Conservation (phyloP, 2,113 vertebrate genomes). For the Lagenorhynchus albirostris region DNA sequence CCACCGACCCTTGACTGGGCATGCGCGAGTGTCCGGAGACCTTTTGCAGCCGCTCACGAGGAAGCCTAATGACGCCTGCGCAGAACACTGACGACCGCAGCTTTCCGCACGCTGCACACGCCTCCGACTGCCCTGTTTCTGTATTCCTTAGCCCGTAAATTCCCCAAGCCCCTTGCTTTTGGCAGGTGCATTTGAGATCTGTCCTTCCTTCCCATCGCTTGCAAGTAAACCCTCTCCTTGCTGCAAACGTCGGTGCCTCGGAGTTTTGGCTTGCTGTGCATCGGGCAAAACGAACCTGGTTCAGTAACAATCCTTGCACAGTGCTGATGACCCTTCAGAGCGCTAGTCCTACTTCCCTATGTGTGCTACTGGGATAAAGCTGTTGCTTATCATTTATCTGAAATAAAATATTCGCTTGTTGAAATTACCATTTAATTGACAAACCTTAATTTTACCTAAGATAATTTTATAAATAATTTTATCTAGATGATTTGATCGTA, state of each 20-base stretch:
- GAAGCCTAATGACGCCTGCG: fast-evolving
- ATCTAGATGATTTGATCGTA: neutral
- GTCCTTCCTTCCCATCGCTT: neutral
- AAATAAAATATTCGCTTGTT: neutral
- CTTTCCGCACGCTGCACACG: too few species aligned
- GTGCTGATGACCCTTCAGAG: neutral
- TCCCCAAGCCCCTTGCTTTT: neutral
- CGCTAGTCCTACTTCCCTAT: neutral
- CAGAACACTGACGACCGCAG: fast-evolving
- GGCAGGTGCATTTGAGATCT: neutral
- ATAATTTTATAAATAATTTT: neutral
- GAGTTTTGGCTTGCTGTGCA: neutral
- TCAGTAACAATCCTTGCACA: neutral
- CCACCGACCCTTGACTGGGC: fast-evolving
- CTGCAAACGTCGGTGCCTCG: neutral
- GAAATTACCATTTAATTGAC: neutral
- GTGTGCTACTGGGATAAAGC: neutral
- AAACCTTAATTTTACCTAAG: neutral
- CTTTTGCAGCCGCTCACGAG: neutral
- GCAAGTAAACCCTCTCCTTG: neutral
- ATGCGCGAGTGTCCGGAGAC: neutral
- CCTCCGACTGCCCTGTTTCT: neutral
- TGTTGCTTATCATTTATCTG: neutral
- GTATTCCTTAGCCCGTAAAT: neutral
- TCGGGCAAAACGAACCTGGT: neutral